phyloP scores from a whole-genome alignment of 2,113 vertebrate genomes.

The Platichthys stellatus region DNA sequence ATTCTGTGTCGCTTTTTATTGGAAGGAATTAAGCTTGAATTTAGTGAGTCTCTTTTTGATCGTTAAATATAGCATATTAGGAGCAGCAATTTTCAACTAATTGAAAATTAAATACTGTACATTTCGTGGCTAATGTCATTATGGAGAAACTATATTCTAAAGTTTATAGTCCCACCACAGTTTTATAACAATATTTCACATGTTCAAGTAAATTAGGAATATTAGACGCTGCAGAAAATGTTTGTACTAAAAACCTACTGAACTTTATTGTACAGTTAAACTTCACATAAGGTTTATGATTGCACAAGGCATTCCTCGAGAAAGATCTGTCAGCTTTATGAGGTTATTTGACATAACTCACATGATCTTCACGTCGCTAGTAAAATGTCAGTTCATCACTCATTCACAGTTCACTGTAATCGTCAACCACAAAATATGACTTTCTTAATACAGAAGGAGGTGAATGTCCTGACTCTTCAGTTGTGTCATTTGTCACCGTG shows the following conservation, averaged over 20 bases:
- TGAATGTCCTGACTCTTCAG: conserved; percentile 30
- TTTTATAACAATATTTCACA: too few species aligned
- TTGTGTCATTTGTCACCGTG: conserved; percentile 56
- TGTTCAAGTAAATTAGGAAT: neutral
- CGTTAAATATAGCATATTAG: neutral
- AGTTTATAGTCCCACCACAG: too few species aligned
- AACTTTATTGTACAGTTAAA: conserved; percentile 2
- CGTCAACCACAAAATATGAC: conserved; percentile 43
- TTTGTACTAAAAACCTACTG: neutral
- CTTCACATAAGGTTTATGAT: conserved; percentile 6
- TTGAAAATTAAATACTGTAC: too few species aligned
- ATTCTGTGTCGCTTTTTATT: neutral
- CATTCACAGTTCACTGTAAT: conserved; percentile 40
- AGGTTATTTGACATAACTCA: conserved; percentile 30
- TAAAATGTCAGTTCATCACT: conserved; percentile 33
- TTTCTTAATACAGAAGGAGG: conserved; percentile 25
- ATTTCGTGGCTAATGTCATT: too few species aligned
- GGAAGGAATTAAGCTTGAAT: neutral
- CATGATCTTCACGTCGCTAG: conserved; percentile 29
- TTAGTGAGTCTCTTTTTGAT: neutral
- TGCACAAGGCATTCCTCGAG: neutral
- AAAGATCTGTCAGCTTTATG: too few species aligned
- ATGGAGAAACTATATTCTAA: too few species aligned
- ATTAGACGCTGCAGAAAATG: too few species aligned
- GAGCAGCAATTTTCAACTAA: neutral